Conservation (phyloP, 2,888 invertebrate species). For the Neoascia interrupta region DNA sequence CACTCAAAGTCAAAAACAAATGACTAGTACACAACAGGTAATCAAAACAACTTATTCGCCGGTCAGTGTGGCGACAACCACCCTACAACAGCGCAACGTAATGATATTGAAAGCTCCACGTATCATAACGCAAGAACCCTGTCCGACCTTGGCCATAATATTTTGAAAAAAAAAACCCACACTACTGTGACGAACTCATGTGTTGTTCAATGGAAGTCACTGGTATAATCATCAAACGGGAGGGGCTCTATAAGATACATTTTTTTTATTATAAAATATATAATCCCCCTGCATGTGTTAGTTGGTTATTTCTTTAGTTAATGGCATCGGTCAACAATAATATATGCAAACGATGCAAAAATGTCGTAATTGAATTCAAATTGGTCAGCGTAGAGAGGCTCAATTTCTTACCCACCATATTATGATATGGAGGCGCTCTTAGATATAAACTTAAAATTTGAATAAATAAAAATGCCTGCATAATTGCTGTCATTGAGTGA, state of each 20-base stretch:
- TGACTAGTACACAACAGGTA: too few relatives aligned
- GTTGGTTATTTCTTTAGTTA: too few relatives aligned
- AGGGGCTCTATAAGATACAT: too few relatives aligned
- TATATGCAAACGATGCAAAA: conserved; percentile 60
- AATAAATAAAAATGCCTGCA: too few relatives aligned
- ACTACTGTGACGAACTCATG: conserved; percentile 8
- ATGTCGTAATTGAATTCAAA: conserved; percentile 62
- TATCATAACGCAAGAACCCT: conserved; percentile 65
- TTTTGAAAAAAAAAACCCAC: conserved; percentile 19
- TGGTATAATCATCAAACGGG: conserved; percentile 19
- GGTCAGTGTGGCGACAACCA: conserved; percentile 20
- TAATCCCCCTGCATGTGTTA: background rate
- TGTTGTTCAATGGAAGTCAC: conserved; percentile 64
- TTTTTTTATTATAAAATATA: too few relatives aligned
- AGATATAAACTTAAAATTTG: conserved; percentile 33
- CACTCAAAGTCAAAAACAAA: too few relatives aligned
- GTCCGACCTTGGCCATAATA: conserved; percentile 66
- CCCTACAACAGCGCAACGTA: background rate
- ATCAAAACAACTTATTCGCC: too few relatives aligned
- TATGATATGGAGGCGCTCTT: conserved; percentile 14
- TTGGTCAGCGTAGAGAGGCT: conserved; percentile 37
- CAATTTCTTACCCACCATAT: conserved; percentile 42
- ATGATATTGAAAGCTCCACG: conserved; percentile 56
- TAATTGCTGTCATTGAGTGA: background rate
- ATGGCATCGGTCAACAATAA: conserved; percentile 56